Base-by-base conservation (phyloP, 2,888 invertebrate species). In the Acanthococcus lagerstroemiae region DNA sequence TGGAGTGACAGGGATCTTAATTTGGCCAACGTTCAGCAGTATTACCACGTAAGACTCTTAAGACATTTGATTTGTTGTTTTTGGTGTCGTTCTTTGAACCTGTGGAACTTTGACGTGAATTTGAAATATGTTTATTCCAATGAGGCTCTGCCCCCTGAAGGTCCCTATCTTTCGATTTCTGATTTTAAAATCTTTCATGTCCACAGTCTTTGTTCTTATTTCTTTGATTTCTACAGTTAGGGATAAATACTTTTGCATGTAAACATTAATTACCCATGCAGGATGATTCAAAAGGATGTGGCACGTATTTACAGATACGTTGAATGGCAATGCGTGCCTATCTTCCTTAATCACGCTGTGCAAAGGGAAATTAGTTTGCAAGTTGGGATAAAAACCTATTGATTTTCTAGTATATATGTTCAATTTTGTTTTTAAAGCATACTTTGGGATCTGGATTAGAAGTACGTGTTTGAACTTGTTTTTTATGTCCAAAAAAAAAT, bases 1-100 rank as follows among this genome's bases (percentile, higher is more conserved):
- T 97, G 97, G 97, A 93, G 94, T 67, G 92, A 95, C 74, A 91
- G 90, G 69, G 89, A 90, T 77, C 84, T 97, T 75, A 95, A 95
- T 78, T 79, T 96, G 72, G 85, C 88, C 22, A 87, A 91, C 68
- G 86, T 97, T 72, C 93, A 95, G 76, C 89, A 93, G 74, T 95
- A 95, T 76, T 95, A 94, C 74, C 94, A 95, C 88, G 95, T 95
- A 77, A 78, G 78, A 74, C 15, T 52, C 37, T 37, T 37, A n/a
- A n/a, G n/a, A n/a, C n/a, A n/a, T n/a, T n/a, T n/a, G n/a, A n/a
- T n/a, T n/a, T n/a, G n/a, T n/a, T 61, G 54, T 67, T 19, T 76
- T 72, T 73, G 70, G n/a, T n/a, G n/a, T n/a, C n/a, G 70, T 67
- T 67, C 54, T 37, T 37, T 37, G n/a, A 12, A 37, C 44, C 15